These are phyloP conservation scores for Smittia sp. DNA, from an alignment of 2,888 invertebrate species.

Conservation along the genomic window DNA sequence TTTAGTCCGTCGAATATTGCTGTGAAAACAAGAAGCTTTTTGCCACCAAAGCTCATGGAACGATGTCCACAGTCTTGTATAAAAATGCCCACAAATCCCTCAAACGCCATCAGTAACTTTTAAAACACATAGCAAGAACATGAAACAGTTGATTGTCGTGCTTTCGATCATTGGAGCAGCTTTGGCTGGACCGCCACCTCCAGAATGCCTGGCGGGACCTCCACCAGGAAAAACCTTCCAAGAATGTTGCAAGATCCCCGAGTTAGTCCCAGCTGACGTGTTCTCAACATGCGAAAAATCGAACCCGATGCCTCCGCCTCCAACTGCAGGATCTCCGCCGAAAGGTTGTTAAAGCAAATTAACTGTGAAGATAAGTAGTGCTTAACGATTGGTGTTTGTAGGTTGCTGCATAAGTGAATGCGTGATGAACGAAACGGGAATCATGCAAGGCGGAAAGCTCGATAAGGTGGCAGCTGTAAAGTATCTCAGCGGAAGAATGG, in stretches of 20 bases:
- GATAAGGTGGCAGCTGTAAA: neutral
- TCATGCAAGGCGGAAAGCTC: constrained; percentile 20
- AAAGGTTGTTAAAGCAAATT: too few species aligned
- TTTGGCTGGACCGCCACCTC: neutral
- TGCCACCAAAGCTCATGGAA: too few species aligned
- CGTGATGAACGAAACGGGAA: constrained; percentile 27
- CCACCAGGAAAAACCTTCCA: neutral
- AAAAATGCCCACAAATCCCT: neutral
- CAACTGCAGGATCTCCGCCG: neutral
- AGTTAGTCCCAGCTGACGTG: neutral
- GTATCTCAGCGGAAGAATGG: neutral
- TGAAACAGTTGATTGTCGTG: neutral
- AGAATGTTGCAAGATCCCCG: neutral
- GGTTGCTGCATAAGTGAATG: constrained; percentile 35
- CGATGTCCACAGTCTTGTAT: too few species aligned
- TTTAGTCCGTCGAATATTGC: too few species aligned
- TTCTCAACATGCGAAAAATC: neutral
- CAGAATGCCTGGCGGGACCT: neutral
- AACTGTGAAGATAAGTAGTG: too few species aligned
- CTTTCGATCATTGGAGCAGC: neutral
- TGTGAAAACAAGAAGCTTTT: too few species aligned
- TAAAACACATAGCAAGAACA: neutral
- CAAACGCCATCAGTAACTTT: neutral
- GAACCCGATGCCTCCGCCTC: neutral
- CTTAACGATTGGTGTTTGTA: constrained; percentile 2